Conservation (phyloP, 2,797 vertebrate species). For the Merluccius polli region DNA sequence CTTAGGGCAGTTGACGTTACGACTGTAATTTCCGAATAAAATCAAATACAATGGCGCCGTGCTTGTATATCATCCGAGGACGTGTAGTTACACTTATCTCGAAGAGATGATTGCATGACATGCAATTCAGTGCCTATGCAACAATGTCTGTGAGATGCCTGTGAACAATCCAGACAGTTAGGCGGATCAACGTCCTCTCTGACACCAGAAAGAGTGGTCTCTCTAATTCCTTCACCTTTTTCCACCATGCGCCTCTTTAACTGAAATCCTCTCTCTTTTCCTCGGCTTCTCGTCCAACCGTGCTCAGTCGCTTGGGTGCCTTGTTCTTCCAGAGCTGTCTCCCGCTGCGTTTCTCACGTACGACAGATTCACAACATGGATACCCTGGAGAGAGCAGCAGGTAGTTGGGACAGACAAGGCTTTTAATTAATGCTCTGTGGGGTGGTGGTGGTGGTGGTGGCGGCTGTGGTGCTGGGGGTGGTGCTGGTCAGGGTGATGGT, state of each 20-base stretch:
- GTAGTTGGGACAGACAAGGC: constrained; percentile 44
- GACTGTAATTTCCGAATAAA: constrained; percentile 32
- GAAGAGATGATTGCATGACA: too few relatives aligned
- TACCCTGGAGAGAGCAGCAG: constrained; percentile 48
- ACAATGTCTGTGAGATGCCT: too few relatives aligned
- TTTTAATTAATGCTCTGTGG: constrained; percentile 60
- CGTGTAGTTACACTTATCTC: too few relatives aligned
- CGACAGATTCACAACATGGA: constrained; percentile 30
- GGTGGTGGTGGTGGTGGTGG: constrained; percentile 39
- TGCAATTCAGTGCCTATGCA: too few relatives aligned
- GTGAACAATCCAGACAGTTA: too few relatives aligned
- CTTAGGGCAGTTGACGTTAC: constrained; percentile 28
- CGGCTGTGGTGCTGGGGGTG: not conserved
- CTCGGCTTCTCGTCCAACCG: constrained; percentile 1
- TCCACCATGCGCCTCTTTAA: not conserved
- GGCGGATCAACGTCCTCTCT: too few relatives aligned
- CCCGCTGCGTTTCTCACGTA: constrained; percentile 29
- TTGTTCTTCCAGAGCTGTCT: not conserved
- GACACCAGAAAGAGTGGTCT: too few relatives aligned
- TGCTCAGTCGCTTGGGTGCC: not conserved
- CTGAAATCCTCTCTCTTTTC: not conserved
- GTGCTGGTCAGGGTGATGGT: not conserved
- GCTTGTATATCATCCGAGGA: not conserved
- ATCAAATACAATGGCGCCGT: constrained; percentile 23
- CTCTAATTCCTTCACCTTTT: too few relatives aligned